A percentile compares a stretch with the other conserved stretches of the same genome.
These are phyloP conservation scores for Hydrophis major DNA, from an alignment of 2,797 vertebrate genomes.

Conservation along the genomic window DNA sequence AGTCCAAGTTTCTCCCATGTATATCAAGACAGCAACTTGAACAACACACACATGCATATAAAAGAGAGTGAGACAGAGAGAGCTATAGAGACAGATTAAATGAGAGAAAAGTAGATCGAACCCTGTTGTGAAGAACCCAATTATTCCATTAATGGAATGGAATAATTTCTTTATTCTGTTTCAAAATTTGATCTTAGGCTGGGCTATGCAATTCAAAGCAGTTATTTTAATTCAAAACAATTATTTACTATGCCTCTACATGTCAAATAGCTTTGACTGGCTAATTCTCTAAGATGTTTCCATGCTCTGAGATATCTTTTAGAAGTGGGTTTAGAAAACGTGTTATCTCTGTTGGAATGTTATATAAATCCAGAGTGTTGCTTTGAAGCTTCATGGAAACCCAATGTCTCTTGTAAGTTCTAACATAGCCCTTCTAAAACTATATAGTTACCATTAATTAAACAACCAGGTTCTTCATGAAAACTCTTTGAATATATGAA, in stretches of 20 bases:
- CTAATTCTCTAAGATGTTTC: not conserved
- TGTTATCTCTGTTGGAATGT: not conserved
- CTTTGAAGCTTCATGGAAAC: not conserved
- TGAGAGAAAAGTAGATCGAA: not conserved
- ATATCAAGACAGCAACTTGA: not conserved
- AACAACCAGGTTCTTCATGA: not conserved
- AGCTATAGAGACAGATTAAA: not conserved
- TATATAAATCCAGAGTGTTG: not conserved
- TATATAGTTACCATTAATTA: not conserved
- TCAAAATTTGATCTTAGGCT: not conserved
- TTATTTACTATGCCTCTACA: not conserved
- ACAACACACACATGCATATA: not conserved
- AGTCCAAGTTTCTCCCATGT: not conserved
- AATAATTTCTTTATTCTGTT: not conserved
- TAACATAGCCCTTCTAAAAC: not conserved
- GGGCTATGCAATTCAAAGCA: not conserved
- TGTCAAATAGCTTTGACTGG: not conserved
- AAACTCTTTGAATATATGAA: not conserved
- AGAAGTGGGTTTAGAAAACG: not conserved
- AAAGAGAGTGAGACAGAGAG: not conserved
- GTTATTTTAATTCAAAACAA: not conserved
- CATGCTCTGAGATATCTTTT: not conserved
- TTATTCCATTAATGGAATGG: not conserved
- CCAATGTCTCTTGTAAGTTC: not conserved
- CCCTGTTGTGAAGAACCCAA: not conserved